These are phyloP conservation scores for Pseudorasbora parva DNA, from an alignment of 2,113 vertebrate species.

Conservation along the genomic window DNA sequence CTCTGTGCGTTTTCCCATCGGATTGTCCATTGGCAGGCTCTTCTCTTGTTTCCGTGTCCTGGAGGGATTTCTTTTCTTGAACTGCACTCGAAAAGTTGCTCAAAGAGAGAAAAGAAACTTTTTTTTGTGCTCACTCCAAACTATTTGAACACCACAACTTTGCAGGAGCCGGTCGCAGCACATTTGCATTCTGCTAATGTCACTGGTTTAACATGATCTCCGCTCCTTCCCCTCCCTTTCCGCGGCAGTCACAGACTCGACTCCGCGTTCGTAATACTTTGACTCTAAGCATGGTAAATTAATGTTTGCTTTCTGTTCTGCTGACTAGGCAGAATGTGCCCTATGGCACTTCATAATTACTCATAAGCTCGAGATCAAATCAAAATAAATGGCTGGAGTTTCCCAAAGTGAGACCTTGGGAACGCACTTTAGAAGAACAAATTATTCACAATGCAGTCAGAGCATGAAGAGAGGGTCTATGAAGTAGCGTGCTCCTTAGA, in stretches of 20 bases:
- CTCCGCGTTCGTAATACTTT: conserved; percentile 54
- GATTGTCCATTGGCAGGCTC: conserved; percentile 43
- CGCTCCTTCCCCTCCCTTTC: conserved; percentile 38
- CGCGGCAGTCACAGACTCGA: conserved; percentile 20
- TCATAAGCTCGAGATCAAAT: conserved; percentile 69
- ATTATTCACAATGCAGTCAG: conserved; percentile 50
- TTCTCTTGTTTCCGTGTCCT: conserved; percentile 43
- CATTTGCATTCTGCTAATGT: conserved; percentile 68
- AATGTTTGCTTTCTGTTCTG: conserved; percentile 65
- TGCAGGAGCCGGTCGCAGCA: not conserved
- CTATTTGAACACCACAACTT: conserved; percentile 24
- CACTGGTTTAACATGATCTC: conserved; percentile 55
- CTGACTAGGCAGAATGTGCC: conserved; percentile 59
- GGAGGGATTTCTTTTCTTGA: conserved; percentile 47
- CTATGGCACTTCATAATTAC: conserved; percentile 69
- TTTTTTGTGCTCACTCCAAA: conserved; percentile 24
- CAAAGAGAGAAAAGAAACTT: conserved; percentile 47
- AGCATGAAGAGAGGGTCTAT: conserved; percentile 23
- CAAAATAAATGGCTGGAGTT: conserved; percentile 67
- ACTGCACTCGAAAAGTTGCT: conserved; percentile 48
- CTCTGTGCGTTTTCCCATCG: conserved; percentile 39
- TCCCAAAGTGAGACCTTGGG: conserved; percentile 56
- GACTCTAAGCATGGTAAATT: conserved; percentile 64
- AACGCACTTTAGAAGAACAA: conserved; percentile 43
- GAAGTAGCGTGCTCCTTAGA: conserved; percentile 33